Evolutionary conservation across 2,888 invertebrate species (phyloP).

Genomic region (Gymnoscelis rufifasciata): DNA sequence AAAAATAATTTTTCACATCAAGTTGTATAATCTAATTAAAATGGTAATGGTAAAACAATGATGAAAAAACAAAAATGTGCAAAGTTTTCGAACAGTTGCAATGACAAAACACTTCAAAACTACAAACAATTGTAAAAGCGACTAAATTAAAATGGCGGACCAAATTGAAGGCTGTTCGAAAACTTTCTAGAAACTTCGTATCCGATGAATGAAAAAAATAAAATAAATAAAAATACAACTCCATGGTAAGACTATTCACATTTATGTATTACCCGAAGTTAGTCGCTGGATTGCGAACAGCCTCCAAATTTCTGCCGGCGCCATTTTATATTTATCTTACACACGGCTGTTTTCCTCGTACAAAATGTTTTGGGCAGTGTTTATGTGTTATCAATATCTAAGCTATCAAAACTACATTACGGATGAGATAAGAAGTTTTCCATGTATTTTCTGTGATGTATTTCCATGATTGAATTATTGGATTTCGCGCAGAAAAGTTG

Average conservation of each 20-base stretch:
- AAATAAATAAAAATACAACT: slow-evolving; percentile 56
- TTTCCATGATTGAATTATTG: not conserved
- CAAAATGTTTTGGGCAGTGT: slow-evolving; percentile 82
- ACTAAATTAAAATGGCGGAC: slow-evolving; percentile 68
- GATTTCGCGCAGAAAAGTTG: not conserved
- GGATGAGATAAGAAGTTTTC: slow-evolving; percentile 1
- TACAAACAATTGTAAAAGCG: slow-evolving; percentile 48
- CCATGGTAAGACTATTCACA: slow-evolving; percentile 56
- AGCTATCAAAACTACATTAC: slow-evolving; percentile 4
- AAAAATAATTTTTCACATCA: too few species aligned
- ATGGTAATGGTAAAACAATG: slow-evolving; percentile 3
- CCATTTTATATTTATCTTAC: slow-evolving; percentile 53
- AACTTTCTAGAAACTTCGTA: slow-evolving; percentile 72
- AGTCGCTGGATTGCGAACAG: slow-evolving; percentile 76
- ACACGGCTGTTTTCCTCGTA: slow-evolving; percentile 61
- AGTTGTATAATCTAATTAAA: too few species aligned
- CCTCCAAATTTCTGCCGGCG: slow-evolving; percentile 80
- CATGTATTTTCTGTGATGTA: not conserved
- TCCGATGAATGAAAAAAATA: slow-evolving; percentile 60
- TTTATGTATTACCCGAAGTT: slow-evolving; percentile 59
- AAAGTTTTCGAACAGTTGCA: slow-evolving; percentile 81
- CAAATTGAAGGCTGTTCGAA: slow-evolving; percentile 83
- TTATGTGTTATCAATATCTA: slow-evolving; percentile 61
- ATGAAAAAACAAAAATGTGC: slow-evolving; percentile 42
- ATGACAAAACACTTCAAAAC: slow-evolving; percentile 59